phyloP scores from a whole-genome alignment of 2,113 vertebrate species.

The Pedetes capensis region DNA sequence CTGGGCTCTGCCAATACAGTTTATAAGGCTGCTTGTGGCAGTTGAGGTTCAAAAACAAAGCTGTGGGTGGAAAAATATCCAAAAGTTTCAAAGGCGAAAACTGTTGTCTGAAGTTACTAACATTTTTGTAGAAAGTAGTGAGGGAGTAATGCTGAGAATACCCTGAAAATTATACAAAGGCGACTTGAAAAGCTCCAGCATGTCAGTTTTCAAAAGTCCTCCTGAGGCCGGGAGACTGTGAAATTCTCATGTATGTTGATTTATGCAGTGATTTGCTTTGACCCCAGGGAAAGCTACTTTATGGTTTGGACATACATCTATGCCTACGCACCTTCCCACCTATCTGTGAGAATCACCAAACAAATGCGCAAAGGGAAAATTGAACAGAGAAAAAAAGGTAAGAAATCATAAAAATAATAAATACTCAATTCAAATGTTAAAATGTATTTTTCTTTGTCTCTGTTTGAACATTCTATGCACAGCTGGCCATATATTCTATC shows the following conservation, averaged over 20 bases:
- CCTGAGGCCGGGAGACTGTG: conserved; percentile 56
- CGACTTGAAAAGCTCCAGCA: conserved; percentile 63
- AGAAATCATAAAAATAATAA: conserved; percentile 53
- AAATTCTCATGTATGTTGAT: conserved; percentile 76
- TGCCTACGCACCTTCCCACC: conserved; percentile 48
- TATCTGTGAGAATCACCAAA: conserved; percentile 33
- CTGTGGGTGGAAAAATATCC: conserved; percentile 58
- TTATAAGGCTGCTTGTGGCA: conserved; percentile 63
- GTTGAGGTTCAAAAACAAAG: conserved; percentile 69
- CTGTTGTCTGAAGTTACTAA: conserved; percentile 70
- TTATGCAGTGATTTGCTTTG: conserved; percentile 76
- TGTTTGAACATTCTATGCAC: neutral
- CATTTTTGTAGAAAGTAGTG: conserved; percentile 63
- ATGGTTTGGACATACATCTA: conserved; percentile 69
- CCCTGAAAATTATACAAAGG: conserved; percentile 71
- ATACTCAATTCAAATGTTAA: conserved; percentile 46
- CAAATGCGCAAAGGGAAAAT: conserved; percentile 46
- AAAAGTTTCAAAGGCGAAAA: conserved; percentile 74
- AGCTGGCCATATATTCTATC: neutral
- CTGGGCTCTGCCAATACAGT: conserved; percentile 39
- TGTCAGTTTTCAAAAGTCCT: conserved; percentile 74
- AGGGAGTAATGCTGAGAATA: conserved; percentile 65
- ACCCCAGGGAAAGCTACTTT: conserved; percentile 70
- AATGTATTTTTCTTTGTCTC: conserved; percentile 56
- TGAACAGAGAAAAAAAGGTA: neutral